Base-by-base conservation (phyloP, 2,113 vertebrate species). In the Gobiocypris rarus region DNA sequence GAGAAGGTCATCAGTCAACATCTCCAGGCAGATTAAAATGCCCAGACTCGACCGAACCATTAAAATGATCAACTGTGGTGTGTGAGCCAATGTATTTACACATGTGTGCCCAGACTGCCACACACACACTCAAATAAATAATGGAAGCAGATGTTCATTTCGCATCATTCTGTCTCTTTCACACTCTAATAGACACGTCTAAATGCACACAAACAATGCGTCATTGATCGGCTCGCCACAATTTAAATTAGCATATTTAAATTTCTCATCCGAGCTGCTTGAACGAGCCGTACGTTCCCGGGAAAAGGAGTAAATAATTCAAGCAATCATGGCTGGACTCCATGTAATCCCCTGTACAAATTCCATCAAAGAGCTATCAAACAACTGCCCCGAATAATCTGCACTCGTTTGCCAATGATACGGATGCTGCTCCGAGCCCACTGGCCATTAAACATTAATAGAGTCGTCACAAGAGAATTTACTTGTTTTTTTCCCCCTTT, bases 261-360 rank as follows among this genome's bases (percentile, higher is more conserved):
- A 75, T 76, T 24, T 86, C n/a, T 83, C 3, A 17, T 45, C 61
- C 10, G 43, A n/a, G 58, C 43, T 80, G 54, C n/a, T 65, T 75
- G 82, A 75, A 77, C 28, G 54, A 70, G 63, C 13, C 5, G 61
- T 38, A 28, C 48, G 58, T 85, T 82, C 75, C 26, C 5, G 63
- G 54, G 38, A 76, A 48, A 82, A 24, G 59, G 8, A 45, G 82
- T 84, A 83, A 82, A 87, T 76, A 88, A 85, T 79, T 85, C 7
- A 86, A 80, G 88, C 83, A 73, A 81, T 88, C 67, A 65, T 59
- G 81, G 22, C 80, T 86, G 19, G 89, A 61, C 84, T 87, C 76
- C 87, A 88, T 90, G 84, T 85, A 89, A 89, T 76, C 86, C 81
- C 41, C 26, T 43, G 74, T 84, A 90, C 76, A 58, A 82, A 75